phyloP scores from a whole-genome alignment of 2,113 vertebrate genomes.

The Thalassarche chlororhynchos region DNA sequence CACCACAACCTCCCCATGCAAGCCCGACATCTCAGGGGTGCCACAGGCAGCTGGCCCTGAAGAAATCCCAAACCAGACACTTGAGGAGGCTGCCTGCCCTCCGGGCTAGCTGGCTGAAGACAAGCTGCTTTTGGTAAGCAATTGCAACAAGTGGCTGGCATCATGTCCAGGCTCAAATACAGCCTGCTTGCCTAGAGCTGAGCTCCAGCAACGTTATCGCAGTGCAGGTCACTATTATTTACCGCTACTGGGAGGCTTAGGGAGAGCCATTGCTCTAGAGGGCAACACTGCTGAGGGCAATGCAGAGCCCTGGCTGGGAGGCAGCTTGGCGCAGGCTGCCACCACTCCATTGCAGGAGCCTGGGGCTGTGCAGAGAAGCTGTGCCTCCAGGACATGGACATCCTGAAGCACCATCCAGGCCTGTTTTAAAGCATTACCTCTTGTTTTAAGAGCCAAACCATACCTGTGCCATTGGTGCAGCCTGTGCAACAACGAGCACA shows the following conservation, averaged over 20 bases:
- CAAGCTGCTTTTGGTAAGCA: neutral
- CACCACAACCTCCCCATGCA: neutral
- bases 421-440: neutral
- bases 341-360: neutral
- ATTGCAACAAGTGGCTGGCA: neutral
- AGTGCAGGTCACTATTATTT: neutral
- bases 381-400: neutral
- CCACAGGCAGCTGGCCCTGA: neutral
- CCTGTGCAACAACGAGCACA: slow-evolving; percentile 91
- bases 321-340: neutral
- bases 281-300: neutral
- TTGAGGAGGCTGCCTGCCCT: neutral
- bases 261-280: neutral
- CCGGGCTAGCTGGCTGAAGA: neutral
- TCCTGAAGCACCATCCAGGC: neutral
- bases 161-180: neutral
- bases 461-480: slow-evolving; percentile 93
- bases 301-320: neutral
- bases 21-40: neutral
- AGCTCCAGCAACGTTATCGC: fast-evolving
- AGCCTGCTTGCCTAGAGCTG: neutral
- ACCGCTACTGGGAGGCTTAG: neutral
- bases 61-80: neutral
- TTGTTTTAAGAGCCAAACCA: neutral
- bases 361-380: neutral